A percentile compares a stretch with the other conserved stretches of the same genome.
phyloP scores from a whole-genome alignment of 2,113 vertebrate genomes.

The Mormyrus iriodes region DNA sequence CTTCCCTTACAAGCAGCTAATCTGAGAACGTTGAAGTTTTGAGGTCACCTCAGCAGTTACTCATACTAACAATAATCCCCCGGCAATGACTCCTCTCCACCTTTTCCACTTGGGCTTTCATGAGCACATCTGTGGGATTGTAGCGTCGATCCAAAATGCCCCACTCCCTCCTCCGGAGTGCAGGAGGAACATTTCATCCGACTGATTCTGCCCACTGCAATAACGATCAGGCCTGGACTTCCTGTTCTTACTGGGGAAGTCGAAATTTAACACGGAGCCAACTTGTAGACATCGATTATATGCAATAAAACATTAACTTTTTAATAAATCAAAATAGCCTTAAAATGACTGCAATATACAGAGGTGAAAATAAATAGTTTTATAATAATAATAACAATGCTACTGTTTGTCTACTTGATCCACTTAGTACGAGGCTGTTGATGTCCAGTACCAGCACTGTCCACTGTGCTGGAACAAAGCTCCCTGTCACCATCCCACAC shows the following conservation, averaged over 20 bases:
- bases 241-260: background rate
- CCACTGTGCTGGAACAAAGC: slow-evolving; percentile 63
- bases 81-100: background rate
- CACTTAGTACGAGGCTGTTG: slow-evolving; percentile 70
- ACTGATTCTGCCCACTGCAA: background rate
- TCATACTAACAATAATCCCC: background rate
- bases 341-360: slow-evolving; percentile 77
- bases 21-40: background rate
- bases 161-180: background rate
- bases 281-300: background rate
- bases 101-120: slow-evolving; percentile 7
- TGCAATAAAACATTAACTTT: slow-evolving; percentile 9
- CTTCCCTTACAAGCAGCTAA: background rate
- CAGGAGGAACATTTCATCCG: background rate
- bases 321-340: slow-evolving; percentile 68
- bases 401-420: slow-evolving; percentile 74
- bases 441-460: slow-evolving; percentile 69
- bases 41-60: background rate
- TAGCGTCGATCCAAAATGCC: background rate
- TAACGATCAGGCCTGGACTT: background rate
- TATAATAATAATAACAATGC: slow-evolving; percentile 68
- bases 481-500: slow-evolving; percentile 52
- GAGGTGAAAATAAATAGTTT: slow-evolving; percentile 76
- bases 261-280: background rate
- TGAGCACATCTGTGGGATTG: background rate